phyloP scores from a whole-genome alignment of 2,113 vertebrate genomes.

The Pleuronectes platessa region DNA sequence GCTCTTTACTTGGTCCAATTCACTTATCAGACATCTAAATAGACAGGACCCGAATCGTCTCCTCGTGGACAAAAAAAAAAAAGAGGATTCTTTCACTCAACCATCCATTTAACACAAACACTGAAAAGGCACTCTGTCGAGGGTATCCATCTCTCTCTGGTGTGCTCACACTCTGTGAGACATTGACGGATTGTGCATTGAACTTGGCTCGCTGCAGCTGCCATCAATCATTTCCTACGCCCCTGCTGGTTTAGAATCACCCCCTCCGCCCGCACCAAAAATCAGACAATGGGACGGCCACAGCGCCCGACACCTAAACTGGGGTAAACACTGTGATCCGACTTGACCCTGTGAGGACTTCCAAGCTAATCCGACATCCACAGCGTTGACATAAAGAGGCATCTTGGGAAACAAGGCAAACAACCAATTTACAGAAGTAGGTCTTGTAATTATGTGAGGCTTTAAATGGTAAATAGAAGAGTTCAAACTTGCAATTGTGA shows the following conservation, averaged over 20 bases:
- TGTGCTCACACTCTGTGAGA: conserved; percentile 51
- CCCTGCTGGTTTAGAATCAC: conserved; percentile 41
- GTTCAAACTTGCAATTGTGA: conserved; percentile 29
- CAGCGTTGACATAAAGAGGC: conserved; percentile 4
- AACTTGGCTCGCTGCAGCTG: conserved; percentile 66
- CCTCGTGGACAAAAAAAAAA: conserved; percentile 2
- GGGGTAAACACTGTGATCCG: conserved; percentile 25
- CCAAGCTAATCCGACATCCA: background rate
- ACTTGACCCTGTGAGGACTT: conserved; percentile 49
- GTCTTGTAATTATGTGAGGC: conserved; percentile 31
- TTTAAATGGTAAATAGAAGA: conserved; percentile 35
- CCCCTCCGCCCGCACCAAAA: conserved; percentile 26
- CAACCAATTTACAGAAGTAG: conserved; percentile 9
- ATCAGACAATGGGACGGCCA: conserved; percentile 40
- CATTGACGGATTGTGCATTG: conserved; percentile 69
- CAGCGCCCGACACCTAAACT: conserved; percentile 36
- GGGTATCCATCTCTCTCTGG: conserved; percentile 71
- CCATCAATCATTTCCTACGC: conserved; percentile 71
- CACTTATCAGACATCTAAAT: conserved; percentile 35
- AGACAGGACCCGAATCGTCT: conserved; percentile 21
- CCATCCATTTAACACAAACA: conserved; percentile 51
- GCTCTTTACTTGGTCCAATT: conserved; percentile 26
- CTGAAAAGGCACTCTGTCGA: conserved; percentile 32
- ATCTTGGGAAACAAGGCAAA: background rate
- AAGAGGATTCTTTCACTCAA: background rate